phyloP scores from a whole-genome alignment of 2,113 vertebrate genomes.

The Eudyptes chrysolophus region DNA sequence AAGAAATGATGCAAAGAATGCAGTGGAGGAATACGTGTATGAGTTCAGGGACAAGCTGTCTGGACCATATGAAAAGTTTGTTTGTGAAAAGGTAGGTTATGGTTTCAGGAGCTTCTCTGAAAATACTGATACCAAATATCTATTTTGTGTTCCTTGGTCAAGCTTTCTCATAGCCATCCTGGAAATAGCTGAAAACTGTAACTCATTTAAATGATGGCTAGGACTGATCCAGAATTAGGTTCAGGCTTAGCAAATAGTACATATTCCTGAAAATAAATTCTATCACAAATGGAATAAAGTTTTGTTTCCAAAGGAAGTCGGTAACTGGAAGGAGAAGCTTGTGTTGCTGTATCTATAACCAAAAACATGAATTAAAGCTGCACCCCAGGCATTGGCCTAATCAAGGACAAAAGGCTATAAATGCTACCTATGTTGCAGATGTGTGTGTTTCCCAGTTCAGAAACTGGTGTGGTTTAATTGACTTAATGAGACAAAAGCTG shows the following conservation, averaged over 20 bases:
- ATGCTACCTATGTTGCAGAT: neutral
- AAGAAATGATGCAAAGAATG: slow-evolving; percentile 82
- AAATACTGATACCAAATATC: neutral
- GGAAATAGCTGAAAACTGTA: neutral
- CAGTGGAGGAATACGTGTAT: slow-evolving; percentile 84
- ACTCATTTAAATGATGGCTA: neutral
- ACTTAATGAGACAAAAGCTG: neutral
- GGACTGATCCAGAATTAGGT: neutral
- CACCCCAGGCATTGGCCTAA: neutral
- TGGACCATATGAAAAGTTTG: slow-evolving; percentile 76
- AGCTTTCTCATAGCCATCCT: neutral
- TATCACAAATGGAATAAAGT: neutral
- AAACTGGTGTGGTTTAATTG: neutral
- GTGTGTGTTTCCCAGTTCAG: neutral
- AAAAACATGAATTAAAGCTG: neutral
- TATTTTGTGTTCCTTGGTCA: neutral
- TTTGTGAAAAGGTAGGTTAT: slow-evolving; percentile 73
- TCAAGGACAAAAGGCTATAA: neutral
- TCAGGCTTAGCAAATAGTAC: neutral
- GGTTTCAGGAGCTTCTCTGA: neutral
- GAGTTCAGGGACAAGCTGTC: slow-evolving; percentile 81
- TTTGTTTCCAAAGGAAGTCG: neutral
- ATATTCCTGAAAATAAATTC: neutral
- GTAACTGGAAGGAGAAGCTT: neutral
- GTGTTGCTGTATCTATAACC: neutral